These are phyloP conservation scores for Tauraco erythrolophus DNA, from an alignment of 2,113 vertebrate species.

Conservation along the genomic window DNA sequence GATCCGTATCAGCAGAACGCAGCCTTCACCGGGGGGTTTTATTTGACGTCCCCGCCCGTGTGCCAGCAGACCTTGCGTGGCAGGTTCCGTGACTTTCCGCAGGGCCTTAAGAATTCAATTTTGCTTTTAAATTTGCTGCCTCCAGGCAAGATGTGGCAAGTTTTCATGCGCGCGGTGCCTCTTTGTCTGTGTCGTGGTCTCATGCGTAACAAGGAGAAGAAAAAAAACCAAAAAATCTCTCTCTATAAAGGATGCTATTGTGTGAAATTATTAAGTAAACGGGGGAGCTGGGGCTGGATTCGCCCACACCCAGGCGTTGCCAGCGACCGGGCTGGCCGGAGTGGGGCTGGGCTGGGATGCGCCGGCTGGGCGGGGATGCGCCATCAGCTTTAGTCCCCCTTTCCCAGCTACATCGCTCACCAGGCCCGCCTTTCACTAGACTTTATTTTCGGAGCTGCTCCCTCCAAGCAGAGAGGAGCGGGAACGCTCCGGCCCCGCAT, in stretches of 20 bases:
- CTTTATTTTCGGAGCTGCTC: background rate
- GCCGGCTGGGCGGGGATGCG: background rate
- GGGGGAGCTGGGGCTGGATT: background rate
- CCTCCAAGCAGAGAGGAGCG: background rate
- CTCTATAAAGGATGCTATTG: conserved; percentile 42
- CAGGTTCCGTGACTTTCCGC: conserved; percentile 52
- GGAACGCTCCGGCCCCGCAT: background rate
- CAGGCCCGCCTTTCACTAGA: background rate
- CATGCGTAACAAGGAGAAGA: background rate
- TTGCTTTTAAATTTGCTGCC: conserved; percentile 67
- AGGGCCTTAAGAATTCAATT: conserved; percentile 64
- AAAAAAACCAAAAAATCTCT: conserved; percentile 4
- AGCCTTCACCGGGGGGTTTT: conserved; percentile 25
- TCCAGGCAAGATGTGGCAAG: conserved; percentile 69
- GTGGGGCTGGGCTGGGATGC: background rate
- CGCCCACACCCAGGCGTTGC: background rate
- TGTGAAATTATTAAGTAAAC: conserved; percentile 30
- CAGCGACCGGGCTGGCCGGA: background rate
- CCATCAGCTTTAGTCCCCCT: background rate
- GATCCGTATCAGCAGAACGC: background rate
- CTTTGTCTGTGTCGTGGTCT: conserved; percentile 68
- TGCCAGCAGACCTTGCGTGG: conserved; percentile 50
- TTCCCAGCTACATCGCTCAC: fast-evolving
- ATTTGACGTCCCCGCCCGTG: background rate
- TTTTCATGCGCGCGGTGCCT: conserved; percentile 64